These are phyloP conservation scores for Eucriotettix oculatus DNA, from an alignment of 2,888 invertebrate genomes.

Conservation along the genomic window DNA sequence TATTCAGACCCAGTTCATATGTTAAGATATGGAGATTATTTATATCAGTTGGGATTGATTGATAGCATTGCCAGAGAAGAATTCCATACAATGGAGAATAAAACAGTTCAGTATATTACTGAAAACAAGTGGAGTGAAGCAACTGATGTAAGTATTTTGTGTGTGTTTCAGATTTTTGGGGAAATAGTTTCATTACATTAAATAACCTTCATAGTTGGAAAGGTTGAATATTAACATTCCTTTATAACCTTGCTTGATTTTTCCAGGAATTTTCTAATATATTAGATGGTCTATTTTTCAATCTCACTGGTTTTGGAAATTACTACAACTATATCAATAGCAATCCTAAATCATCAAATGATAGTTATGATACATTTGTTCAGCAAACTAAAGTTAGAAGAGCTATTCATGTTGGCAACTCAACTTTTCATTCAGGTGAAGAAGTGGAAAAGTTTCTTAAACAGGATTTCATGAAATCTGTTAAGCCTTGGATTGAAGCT, in stretches of 20 bases:
- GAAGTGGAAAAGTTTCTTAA: slow-evolving; percentile 33
- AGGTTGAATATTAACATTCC: too few species aligned
- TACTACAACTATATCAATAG: slow-evolving; percentile 58
- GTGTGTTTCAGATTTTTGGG: not conserved
- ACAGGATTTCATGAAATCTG: slow-evolving; percentile 37
- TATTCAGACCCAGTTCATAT: slow-evolving; percentile 64
- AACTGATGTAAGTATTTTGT: slow-evolving; percentile 33
- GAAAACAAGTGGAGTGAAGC: slow-evolving; percentile 48
- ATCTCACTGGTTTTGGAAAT: slow-evolving; percentile 57
- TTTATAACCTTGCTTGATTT: too few species aligned
- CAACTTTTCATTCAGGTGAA: slow-evolving; percentile 44
- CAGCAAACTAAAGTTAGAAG: slow-evolving; percentile 25
- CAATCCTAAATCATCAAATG: slow-evolving; percentile 34
- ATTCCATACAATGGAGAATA: slow-evolving; percentile 43
- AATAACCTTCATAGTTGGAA: not conserved
- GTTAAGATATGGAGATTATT: slow-evolving; percentile 57
- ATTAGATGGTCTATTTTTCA: slow-evolving; percentile 35
- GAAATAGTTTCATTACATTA: not conserved
- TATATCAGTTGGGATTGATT: slow-evolving; percentile 59
- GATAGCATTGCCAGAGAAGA: slow-evolving; percentile 41
- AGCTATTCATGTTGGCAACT: slow-evolving; percentile 39
- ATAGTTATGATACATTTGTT: slow-evolving; percentile 26
- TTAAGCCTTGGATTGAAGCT: slow-evolving; percentile 31
- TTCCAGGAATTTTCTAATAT: too few species aligned
- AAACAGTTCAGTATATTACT: slow-evolving; percentile 41